Evolutionary conservation across 2,888 invertebrate species (phyloP).

Genomic region (Byasa hedistus): DNA sequence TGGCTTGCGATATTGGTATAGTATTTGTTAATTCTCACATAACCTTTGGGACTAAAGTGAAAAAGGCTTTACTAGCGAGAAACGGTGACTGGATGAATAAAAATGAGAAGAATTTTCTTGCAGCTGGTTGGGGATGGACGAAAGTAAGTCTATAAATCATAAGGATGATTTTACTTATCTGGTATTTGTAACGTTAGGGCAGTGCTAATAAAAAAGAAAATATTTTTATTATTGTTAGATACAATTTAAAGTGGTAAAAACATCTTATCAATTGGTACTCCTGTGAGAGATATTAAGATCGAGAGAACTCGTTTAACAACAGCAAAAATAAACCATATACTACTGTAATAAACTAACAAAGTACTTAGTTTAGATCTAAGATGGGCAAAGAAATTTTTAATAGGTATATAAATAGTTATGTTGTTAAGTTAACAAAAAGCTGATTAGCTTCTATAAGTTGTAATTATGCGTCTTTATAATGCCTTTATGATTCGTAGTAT

Average conservation of each 20-base stretch:
- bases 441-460: neutral
- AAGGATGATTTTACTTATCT: too few species aligned
- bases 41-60: conserved; percentile 38
- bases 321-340: too few species aligned
- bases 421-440: neutral
- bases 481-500: neutral
- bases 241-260: too few species aligned
- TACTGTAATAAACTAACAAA: too few species aligned
- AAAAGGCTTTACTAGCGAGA: conserved; percentile 51
- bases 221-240: too few species aligned
- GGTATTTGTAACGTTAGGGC: too few species aligned
- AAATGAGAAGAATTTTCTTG: conserved; percentile 41
- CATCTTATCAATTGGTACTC: too few species aligned
- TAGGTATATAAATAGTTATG: neutral
- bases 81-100: conserved; percentile 51
- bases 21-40: conserved; percentile 48
- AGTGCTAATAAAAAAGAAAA: too few species aligned
- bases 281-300: too few species aligned
- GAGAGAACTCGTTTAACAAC: too few species aligned
- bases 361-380: too few species aligned
- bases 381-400: neutral
- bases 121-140: conserved; percentile 63
- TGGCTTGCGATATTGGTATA: conserved; percentile 59
- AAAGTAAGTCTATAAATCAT: conserved; percentile 40
- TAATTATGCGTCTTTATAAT: neutral